A percentile compares a stretch with the other conserved stretches of the same genome.
Evolutionary conservation across 2,113 vertebrate genomes (phyloP).

Genomic region (Cynocephalus volans): DNA sequence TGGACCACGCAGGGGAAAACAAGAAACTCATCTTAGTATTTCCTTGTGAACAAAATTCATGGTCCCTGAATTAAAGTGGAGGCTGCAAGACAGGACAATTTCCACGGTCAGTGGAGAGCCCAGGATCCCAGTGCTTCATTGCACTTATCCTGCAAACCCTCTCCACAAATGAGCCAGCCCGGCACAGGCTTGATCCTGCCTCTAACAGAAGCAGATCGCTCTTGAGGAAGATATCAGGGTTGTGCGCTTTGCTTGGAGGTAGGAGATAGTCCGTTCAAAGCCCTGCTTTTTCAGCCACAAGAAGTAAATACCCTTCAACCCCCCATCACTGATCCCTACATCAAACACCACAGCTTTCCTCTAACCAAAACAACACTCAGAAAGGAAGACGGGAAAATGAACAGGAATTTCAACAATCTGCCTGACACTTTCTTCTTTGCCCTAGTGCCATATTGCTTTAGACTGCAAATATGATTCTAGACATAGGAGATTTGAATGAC

Average conservation of each 20-base stretch:
- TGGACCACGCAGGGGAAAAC: background rate
- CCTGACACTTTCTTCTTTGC: background rate
- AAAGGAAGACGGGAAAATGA: background rate
- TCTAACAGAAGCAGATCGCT: background rate
- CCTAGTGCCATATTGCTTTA: background rate
- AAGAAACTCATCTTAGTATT: background rate
- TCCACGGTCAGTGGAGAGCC: background rate
- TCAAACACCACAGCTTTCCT: background rate
- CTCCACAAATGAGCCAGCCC: background rate
- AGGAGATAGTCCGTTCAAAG: background rate
- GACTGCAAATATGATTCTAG: conserved; percentile 2
- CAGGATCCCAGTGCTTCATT: background rate
- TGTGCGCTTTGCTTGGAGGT: background rate
- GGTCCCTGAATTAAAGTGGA: background rate
- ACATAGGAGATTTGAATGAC: background rate
- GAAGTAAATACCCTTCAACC: conserved; percentile 39
- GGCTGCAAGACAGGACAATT: background rate
- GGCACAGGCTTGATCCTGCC: background rate
- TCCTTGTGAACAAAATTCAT: conserved; percentile 12
- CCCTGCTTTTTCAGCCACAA: background rate
- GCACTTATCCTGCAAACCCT: background rate
- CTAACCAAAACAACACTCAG: background rate
- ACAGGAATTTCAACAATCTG: conserved; percentile 63
- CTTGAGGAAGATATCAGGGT: background rate
- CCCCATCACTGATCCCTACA: background rate